Percentiles rank a stretch among this genome's conserved stretches.
Evolutionary conservation across 1,140 invertebrate genomes (phyloP).

Genomic region (Andrena cerasifolii): DNA sequence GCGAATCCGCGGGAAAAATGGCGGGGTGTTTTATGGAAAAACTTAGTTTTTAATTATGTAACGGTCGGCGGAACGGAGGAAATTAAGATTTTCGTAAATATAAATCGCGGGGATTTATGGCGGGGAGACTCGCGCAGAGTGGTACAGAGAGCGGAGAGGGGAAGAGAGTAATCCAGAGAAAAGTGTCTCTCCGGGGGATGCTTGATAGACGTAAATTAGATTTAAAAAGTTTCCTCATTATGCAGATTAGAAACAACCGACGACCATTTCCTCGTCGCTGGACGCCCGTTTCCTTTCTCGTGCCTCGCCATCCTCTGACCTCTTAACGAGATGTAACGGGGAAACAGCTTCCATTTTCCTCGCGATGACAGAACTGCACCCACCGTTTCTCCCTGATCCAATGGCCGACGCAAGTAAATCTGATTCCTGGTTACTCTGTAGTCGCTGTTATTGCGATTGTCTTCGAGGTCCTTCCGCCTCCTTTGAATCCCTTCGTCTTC

Average conservation of each 20-base stretch:
- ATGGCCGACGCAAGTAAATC: conserved; percentile 4
- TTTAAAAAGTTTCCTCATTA: conserved; percentile 54
- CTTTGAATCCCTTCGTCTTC: neutral
- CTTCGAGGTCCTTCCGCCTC: neutral
- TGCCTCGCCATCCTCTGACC: neutral
- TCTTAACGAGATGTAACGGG: conserved; percentile 25
- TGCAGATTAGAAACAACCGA: conserved; percentile 46
- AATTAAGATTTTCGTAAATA: conserved; percentile 47
- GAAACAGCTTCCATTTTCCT: neutral
- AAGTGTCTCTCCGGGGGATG: conserved; percentile 10
- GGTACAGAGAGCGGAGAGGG: no score
- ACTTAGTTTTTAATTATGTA: conserved; percentile 45
- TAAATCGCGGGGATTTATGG: conserved; percentile 34
- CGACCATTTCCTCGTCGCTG: neutral
- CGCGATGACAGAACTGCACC: neutral
- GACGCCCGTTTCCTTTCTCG: neutral
- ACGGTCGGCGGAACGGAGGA: conserved; percentile 2
- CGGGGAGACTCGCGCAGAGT: no score
- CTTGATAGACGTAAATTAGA: conserved; percentile 49
- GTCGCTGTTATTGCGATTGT: neutral
- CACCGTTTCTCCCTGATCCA: neutral
- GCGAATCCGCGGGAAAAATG: neutral
- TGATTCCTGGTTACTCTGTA: neutral
- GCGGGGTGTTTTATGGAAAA: neutral
- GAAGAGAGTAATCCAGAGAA: neutral